These are phyloP conservation scores for Stichopus horrens DNA, from an alignment of 53 echinoderm and acorn worm species.

Conservation along the genomic window DNA sequence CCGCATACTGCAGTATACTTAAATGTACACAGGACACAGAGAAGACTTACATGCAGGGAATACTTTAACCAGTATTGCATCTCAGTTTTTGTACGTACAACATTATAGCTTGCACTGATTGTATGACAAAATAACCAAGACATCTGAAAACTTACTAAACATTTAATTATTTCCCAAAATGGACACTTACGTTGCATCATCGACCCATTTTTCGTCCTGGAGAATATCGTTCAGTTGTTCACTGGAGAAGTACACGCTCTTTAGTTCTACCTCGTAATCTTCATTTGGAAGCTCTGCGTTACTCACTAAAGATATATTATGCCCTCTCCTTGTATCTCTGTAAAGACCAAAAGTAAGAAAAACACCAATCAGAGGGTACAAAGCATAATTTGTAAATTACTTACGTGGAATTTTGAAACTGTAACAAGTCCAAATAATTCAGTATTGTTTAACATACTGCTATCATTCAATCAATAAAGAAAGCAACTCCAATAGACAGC, in stretches of 20 bases:
- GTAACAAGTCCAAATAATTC: too few species aligned
- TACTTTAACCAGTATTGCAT: neutral
- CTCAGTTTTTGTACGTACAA: too few species aligned
- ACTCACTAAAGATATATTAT: conserved; percentile 69
- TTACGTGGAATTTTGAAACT: too few species aligned
- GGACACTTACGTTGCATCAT: conserved; percentile 74
- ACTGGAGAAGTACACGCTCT: conserved; percentile 73
- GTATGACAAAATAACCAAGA: neutral
- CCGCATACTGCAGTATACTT: too few species aligned
- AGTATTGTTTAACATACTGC: too few species aligned
- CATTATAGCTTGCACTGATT: neutral
- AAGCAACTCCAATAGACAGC: too few species aligned
- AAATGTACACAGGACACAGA: too few species aligned
- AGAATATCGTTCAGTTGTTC: conserved; percentile 72
- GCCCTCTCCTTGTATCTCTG: conserved; percentile 36
- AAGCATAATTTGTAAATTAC: too few species aligned
- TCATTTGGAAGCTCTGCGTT: conserved; percentile 86
- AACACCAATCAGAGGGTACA: too few species aligned
- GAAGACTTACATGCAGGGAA: neutral
- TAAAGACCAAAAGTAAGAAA: too few species aligned
- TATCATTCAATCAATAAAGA: too few species aligned
- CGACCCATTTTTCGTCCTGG: conserved; percentile 77
- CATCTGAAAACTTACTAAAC: neutral
- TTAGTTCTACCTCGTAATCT: conserved; percentile 86
- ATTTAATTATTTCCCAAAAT: neutral